Evolutionary conservation across 1,140 invertebrate species (phyloP), one percentile per base, ranked within the genome.

Genomic region (Drosophila setifemur): DNA sequence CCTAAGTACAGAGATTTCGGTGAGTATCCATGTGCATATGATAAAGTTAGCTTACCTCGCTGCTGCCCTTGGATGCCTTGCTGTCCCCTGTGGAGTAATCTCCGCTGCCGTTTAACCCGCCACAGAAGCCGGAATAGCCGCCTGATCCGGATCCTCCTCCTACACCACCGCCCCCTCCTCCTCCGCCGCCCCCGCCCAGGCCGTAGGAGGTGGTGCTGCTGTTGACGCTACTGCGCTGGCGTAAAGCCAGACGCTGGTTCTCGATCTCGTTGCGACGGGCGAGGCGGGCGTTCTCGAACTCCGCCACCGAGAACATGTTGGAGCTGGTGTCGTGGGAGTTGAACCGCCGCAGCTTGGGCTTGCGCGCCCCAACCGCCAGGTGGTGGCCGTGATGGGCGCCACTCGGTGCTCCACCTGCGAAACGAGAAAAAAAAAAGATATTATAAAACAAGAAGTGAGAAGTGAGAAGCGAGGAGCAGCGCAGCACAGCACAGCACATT

Each of bases 221-320:
- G 35, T 68, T 81, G 48, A 75, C 82, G 31, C 73, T 88, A 42
- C 72, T 76, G 28, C 83, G 82, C 64, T 73, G 77, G 19, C 88
- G 79, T 35, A 76, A 79, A 4, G 75, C 82, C 43, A 88, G 26
- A 2, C 89, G 70, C 45, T 90, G 83, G 68, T 81, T 88, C 77
- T 90, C 89, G 44, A 90, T 88, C 77, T 90, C 89, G 43, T 90
- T 90, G 50, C 89, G 89, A n/a, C 89, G 83, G 31, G 87, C 89
- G 42, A 90, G 57, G 21, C 89, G 79, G 12, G 89, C 89, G 53
- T 90, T 90, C 50, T 90, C 89, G 45, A 90, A 90, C 43, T 90
- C 89, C 3, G 89, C 88, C 43, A 90, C 89, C 19, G 89, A 90
- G 69, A 90, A 90, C 89, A 90, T 90, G 54, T 90, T 90, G 12